Evolutionary conservation across 2,888 invertebrate genomes (phyloP), one percentile per base, ranked within the genome.

Genomic region (Perithous albicinctus): DNA sequence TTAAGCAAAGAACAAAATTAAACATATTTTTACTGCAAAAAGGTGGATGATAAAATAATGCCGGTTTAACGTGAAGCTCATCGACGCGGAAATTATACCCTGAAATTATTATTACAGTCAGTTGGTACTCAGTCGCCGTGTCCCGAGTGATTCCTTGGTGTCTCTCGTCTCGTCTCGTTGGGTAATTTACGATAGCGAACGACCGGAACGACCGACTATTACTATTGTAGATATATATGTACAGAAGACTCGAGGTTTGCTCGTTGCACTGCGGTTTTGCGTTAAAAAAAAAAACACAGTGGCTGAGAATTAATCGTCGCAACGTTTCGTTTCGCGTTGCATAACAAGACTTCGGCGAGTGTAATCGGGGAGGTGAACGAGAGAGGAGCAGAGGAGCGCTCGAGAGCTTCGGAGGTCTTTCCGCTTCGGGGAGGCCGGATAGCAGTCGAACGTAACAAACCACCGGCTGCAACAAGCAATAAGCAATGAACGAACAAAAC

Each of bases 291-390:
- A 51, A 51, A 51, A 29, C 35, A 56, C 64, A 64, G 66, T 61
- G 32, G 74, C 29, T 23, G 54, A 41, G 46, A 61, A 77, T 77
- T 67, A 67, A 77, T 69, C 66, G 66, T 59, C 32, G 67, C 10
- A 61, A 59, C 46, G 77, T 64, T 74, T 64, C 74, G 51, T 74
- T 54, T 74, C 64, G 63, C 54, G 41, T 74, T 74, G 74, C 64
- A 69, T 69, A 77, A 77, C 77, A 59, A 59, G 41, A 15, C 18
- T 15, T 59, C 18, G 8, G 4, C 59, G 59, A 1, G 56, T n/a
- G 18, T 35, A 26, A 29, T 15, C 18, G 29, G 54, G 46, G 23
- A 48, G 48, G 20, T 20, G n/a, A n/a, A 48, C 48, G 48, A 48
- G 48, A 20, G 20, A 20, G 43, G 8, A 5, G 23, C 12, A 3